Conservation (phyloP, 2,113 vertebrate species). For the Philantomba maxwellii region DNA sequence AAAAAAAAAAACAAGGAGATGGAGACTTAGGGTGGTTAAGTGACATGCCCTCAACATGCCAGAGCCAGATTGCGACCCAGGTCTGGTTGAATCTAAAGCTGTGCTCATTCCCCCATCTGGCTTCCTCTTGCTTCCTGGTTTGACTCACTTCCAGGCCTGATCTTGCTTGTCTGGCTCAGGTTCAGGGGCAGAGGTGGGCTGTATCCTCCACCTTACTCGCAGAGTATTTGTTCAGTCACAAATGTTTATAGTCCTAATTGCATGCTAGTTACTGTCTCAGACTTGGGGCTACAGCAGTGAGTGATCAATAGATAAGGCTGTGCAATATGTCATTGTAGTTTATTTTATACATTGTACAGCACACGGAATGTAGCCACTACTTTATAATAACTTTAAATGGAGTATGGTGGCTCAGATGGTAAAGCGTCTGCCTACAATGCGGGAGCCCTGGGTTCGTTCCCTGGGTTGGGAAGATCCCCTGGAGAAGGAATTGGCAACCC, state of each 20-base stretch:
- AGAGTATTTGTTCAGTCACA: not conserved
- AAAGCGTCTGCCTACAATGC: not conserved
- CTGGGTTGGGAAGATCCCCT: not conserved
- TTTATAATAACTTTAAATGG: not conserved
- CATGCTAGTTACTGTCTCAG: not conserved
- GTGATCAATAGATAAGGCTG: not conserved
- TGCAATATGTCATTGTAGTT: not conserved
- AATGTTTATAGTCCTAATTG: not conserved
- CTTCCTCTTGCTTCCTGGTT: not conserved
- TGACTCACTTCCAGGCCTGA: not conserved
- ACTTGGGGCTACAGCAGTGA: not conserved
- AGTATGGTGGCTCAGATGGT: not conserved
- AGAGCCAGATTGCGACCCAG: not conserved
- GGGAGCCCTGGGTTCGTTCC: not conserved
- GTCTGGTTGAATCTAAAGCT: not conserved
- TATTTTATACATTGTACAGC: not conserved
- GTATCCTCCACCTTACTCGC: not conserved
- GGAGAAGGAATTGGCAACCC: not conserved
- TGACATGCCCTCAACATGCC: not conserved
- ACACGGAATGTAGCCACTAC: not conserved
- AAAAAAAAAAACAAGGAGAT: not conserved
- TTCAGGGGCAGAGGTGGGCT: not conserved
- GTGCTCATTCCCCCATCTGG: rapidly evolving
- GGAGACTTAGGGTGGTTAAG: not conserved
- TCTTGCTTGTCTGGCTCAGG: not conserved